Evolutionary conservation across 2,113 vertebrate genomes (phyloP).

Genomic region (Lophius piscatorius): DNA sequence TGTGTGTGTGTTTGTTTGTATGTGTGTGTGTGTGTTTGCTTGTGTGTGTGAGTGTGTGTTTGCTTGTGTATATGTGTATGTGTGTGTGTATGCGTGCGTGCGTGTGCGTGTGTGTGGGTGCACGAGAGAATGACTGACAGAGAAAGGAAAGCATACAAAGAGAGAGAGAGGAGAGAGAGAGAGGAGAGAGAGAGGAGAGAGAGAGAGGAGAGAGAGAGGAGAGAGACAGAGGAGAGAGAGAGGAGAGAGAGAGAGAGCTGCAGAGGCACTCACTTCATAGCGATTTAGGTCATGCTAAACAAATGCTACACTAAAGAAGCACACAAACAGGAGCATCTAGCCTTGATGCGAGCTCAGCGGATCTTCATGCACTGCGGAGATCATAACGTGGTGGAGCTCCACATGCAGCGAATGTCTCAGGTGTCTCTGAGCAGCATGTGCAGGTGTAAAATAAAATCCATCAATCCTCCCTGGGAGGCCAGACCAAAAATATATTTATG

Average conservation of each 20-base stretch:
- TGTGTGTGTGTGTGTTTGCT: slow-evolving; percentile 14
- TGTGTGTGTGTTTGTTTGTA: not conserved
- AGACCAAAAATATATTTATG: slow-evolving; percentile 27
- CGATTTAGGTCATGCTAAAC: slow-evolving; percentile 79
- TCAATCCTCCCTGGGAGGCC: slow-evolving; percentile 24
- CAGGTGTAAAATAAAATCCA: slow-evolving; percentile 46
- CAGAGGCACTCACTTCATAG: slow-evolving; percentile 74
- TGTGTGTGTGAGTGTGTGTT: too few species aligned
- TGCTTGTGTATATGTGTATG: not conserved
- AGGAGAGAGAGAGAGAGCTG: slow-evolving; percentile 70
- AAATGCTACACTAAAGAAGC: slow-evolving; percentile 65
- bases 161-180: slow-evolving; percentile 21
- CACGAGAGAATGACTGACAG: slow-evolving; percentile 5
- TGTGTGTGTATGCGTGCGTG: not conserved
- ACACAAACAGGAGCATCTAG: slow-evolving; percentile 44
- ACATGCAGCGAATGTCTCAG: not conserved
- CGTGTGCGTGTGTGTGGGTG: slow-evolving; percentile 6
- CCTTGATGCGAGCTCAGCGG: slow-evolving; percentile 26
- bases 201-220: slow-evolving; percentile 7
- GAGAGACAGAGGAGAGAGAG: slow-evolving; percentile 32
- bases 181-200: slow-evolving; percentile 38
- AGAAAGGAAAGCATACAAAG: slow-evolving; percentile 2
- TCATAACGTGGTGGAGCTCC: not conserved
- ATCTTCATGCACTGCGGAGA: slow-evolving; percentile 13
- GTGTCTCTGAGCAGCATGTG: slow-evolving; percentile 8